Evolutionary conservation across 2,113 vertebrate genomes (phyloP).

Genomic region (cat (Felis catus)): DNA sequence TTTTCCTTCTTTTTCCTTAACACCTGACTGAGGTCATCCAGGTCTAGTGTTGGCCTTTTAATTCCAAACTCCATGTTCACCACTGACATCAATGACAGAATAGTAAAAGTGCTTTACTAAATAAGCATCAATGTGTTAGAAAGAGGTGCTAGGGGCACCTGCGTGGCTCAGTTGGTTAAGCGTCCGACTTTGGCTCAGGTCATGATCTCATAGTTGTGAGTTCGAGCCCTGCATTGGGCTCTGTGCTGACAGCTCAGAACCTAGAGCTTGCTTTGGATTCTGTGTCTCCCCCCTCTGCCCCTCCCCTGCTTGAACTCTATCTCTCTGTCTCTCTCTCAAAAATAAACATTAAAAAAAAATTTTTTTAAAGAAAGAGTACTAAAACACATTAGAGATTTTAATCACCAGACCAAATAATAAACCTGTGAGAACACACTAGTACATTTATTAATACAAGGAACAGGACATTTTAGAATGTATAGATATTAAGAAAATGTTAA

Average conservation of each 20-base stretch:
- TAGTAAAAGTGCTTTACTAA: neutral
- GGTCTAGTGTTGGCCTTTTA: conserved; percentile 13
- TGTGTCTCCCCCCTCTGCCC: too few species aligned
- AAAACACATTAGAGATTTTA: conserved; percentile 21
- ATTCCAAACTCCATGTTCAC: conserved; percentile 50
- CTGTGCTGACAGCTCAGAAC: too few species aligned
- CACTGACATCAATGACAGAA: neutral
- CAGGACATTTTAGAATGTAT: neutral
- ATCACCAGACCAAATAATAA: neutral
- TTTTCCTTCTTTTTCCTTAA: conserved; percentile 28
- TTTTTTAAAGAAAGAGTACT: neutral
- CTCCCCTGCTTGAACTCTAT: too few species aligned
- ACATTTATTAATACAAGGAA: neutral
- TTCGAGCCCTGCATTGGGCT: too few species aligned
- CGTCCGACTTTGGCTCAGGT: too few species aligned
- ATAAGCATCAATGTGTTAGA: neutral
- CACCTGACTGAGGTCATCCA: neutral
- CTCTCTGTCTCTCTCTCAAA: too few species aligned
- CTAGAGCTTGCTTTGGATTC: too few species aligned
- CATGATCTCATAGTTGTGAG: too few species aligned
- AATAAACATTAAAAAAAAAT: too few species aligned
- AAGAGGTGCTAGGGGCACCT: neutral
- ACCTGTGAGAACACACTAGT: neutral
- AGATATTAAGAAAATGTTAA: neutral
- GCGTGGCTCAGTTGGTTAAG: too few species aligned